Evolutionary conservation across 2,888 invertebrate species (phyloP), one percentile per base, ranked within the genome.

Genomic region (Drosophila planitibia): DNA sequence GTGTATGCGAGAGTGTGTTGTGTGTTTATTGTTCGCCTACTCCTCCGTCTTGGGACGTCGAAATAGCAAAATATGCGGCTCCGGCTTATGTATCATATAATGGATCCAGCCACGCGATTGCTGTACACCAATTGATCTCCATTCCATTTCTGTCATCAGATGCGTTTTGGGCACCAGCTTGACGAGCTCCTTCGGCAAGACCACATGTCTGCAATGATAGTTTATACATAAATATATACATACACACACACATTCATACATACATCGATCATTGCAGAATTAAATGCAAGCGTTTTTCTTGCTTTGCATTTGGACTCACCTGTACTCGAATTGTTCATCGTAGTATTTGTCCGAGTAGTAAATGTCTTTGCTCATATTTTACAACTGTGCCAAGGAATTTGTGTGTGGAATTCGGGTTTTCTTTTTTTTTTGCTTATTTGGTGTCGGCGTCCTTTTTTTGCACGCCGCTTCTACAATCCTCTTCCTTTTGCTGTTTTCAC

Each of bases 71-170:
- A 98, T 97, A 89, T 98, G 98, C 19, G 98, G 98, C 92, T 98
- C 98, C 92, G 99, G 99, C 90, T 97, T 96, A 93, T 99, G 99
- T 79, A 96, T 96, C 98, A 99, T 98, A 89, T 99, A 99, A 94
- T 99, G 99, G 19, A 98, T 95, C 99, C 99, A 99, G 60, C 99
- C 99, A 87, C 97, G 97, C 89, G 98, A 98, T 93, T 99, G 99
- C 93, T 98, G 98, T 0, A 99, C 98, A 1, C 99, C 99, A 77
- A 99, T 96, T 67, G 96, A 95, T 90, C 99, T 95, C 99, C 99
- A 99, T 94, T 99, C 99, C 55, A 95, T 94, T 93, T 99, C 99
- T 0, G 97, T 95, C 98, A 99, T 98, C 74, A 99, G 94, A 93
- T 98, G 98, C 62, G 97, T 97, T 94, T 97, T 98, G 0, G 99